Percentiles rank a stretch among this genome's conserved stretches.
phyloP scores from a whole-genome alignment of 2,797 vertebrate genomes.

The Loris lydekkerianus region DNA sequence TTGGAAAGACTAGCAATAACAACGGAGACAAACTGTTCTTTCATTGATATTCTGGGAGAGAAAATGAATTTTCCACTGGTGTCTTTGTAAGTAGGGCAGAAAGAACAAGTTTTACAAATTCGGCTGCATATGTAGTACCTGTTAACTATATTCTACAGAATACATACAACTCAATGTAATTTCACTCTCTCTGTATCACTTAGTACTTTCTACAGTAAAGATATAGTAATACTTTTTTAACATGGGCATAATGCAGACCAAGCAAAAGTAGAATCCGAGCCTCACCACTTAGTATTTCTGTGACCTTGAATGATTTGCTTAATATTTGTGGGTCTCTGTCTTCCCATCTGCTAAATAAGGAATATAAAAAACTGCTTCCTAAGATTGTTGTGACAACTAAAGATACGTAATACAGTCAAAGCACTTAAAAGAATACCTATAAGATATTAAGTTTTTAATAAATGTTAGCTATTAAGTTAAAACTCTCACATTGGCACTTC shows the following conservation, averaged over 20 bases:
- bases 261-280: background rate
- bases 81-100: background rate
- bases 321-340: background rate
- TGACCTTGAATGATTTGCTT: constrained; percentile 19
- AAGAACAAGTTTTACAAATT: constrained; percentile 10
- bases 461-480: constrained; percentile 27
- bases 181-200: background rate
- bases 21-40: background rate
- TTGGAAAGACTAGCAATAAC: background rate
- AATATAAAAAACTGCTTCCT: background rate
- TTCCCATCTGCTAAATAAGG: constrained; percentile 39
- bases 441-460: constrained; percentile 4
- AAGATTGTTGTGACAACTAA: background rate
- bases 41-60: background rate
- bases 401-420: background rate
- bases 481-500: constrained; percentile 1
- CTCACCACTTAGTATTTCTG: background rate
- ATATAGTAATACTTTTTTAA: background rate
- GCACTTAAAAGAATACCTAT: background rate
- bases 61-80: background rate
- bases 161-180: background rate
- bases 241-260: background rate
- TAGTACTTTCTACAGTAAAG: background rate
- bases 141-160: background rate
- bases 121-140: background rate